Evolutionary conservation across 2,797 vertebrate species (phyloP), one percentile per base, ranked within the genome.

Genomic region (Lithobates sylvaticus): DNA sequence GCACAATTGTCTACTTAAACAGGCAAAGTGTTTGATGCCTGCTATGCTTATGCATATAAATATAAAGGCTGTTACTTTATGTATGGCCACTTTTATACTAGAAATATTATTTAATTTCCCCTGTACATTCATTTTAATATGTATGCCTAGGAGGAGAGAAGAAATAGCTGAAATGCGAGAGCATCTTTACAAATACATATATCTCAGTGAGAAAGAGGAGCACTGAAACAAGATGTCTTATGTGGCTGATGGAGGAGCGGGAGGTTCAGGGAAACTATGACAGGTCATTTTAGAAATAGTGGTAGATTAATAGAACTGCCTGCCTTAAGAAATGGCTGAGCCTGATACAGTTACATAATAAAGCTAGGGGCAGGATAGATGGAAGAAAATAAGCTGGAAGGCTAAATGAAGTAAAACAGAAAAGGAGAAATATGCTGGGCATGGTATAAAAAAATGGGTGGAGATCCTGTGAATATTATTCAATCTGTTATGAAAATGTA

Each of bases 301-400:
- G 74, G 42, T 50, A 76, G 36, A 83, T 83, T 83, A 50, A 76
- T 83, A 73, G 73, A 76, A 76, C 29, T 83, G 42, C 74, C 73
- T 76, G n/a, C 64, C 27, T 32, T 67, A 54, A 69, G 81, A 27
- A 83, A 68, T 68, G 65, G 58, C 32, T 71, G 26, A 71, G 29
- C 47, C 71, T 67, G 81, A 29, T 74, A 74, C 23, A 83, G 74
- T 67, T 67, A 83, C 73, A 83, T 83, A 26, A 44, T 32, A 83
- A 73, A 21, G 42, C 42, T 69, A 54, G 16, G 44, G 64, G 65
- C 13, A 47, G 78, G n/a, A 34, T 6, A 68, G 65, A 80, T 32
- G 21, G 32, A 47, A 23, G 10, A 50, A 42, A 80, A 50, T 79
- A 18, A 80, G 16, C 36, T 36, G 1, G 18, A 71, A 72, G 8